Percentiles rank a stretch among this genome's conserved stretches.
phyloP scores from a whole-genome alignment of 1,140 invertebrate species.

The Lordiphosa mommai region DNA sequence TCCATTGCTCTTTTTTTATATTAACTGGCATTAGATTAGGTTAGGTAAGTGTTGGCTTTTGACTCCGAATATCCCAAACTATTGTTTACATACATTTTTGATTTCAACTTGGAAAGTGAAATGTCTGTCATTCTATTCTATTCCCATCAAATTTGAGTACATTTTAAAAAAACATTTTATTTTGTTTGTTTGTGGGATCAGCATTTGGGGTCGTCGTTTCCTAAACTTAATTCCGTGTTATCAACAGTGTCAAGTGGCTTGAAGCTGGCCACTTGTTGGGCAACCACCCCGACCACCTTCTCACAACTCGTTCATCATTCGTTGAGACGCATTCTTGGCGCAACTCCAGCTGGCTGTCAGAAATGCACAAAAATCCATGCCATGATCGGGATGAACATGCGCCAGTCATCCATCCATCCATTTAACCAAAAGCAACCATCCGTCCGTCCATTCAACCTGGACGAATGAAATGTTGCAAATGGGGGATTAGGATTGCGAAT shows the following conservation, averaged over 20 bases:
- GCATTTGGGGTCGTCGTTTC: neutral
- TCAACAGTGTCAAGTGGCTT: constrained; percentile 29
- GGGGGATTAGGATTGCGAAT: constrained; percentile 4
- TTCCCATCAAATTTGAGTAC: neutral
- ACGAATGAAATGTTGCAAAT: neutral
- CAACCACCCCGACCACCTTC: neutral
- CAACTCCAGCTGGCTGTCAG: constrained; percentile 66
- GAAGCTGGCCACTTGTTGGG: constrained; percentile 18
- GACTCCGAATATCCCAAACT: too few species aligned
- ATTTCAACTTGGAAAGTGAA: too few species aligned
- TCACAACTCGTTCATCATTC: constrained; percentile 36
- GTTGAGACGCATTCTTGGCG: constrained; percentile 55
- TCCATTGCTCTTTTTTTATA: too few species aligned
- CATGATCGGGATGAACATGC: constrained; percentile 26
- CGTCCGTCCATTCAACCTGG: constrained; percentile 44
- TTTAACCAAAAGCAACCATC: constrained; percentile 3
- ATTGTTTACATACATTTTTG: too few species aligned
- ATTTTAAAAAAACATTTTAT: neutral
- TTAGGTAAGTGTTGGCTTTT: too few species aligned
- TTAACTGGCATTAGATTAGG: too few species aligned
- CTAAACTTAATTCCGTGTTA: neutral
- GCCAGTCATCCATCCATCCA: constrained; percentile 13
- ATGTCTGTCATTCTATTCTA: neutral
- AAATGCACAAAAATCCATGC: constrained; percentile 63
- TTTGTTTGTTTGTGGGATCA: neutral